Evolutionary conservation across 2,113 vertebrate species (phyloP).

Genomic region (Pelvicachromis taeniatus): DNA sequence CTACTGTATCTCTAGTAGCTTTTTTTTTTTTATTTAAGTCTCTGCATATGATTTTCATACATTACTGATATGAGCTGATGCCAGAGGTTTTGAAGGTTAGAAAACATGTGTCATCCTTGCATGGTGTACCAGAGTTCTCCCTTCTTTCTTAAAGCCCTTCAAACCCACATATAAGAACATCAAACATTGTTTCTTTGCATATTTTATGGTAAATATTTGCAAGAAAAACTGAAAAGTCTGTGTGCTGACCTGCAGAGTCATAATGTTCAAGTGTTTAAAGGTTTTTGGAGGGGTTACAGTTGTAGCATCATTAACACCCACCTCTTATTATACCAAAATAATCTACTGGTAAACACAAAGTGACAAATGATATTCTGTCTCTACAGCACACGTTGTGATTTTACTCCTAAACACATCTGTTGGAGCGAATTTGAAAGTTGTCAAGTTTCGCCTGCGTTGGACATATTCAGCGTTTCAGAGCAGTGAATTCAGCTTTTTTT

Average conservation of each 20-base stretch:
- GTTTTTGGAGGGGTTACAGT: background rate
- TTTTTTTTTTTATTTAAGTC: background rate
- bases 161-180: background rate
- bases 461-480: background rate
- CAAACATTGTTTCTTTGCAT: background rate
- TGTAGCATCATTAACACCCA: background rate
- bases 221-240: background rate
- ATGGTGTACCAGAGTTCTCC: background rate
- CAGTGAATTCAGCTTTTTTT: background rate
- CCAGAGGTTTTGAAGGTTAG: background rate
- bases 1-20: background rate
- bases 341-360: background rate
- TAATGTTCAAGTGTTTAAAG: background rate
- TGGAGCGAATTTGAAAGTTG: background rate
- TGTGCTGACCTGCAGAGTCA: background rate
- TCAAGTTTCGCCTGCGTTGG: background rate
- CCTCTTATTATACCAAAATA: background rate
- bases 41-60: background rate
- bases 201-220: background rate
- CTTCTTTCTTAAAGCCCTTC: background rate
- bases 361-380: background rate
- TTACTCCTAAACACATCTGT: background rate
- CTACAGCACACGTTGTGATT: background rate
- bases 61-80: background rate
- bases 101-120: background rate